Evolutionary conservation across 1,140 invertebrate species (phyloP).

Genomic region (Drosophila sp.): DNA sequence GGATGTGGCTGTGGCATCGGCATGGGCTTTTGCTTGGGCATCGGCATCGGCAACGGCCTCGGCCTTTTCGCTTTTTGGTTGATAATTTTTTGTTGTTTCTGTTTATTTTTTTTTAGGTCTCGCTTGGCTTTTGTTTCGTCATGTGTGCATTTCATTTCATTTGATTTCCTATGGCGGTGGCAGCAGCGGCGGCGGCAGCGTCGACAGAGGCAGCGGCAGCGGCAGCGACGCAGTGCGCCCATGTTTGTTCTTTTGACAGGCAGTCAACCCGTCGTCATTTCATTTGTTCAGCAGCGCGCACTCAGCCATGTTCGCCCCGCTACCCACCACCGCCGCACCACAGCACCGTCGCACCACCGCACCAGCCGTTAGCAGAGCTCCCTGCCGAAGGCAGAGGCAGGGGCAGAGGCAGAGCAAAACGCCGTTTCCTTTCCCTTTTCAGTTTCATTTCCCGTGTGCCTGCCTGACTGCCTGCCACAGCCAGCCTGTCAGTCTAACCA

Average conservation of each 20-base stretch:
- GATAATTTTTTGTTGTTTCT: conserved; percentile 69
- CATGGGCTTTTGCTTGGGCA: conserved; percentile 18
- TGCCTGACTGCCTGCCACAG: conserved; percentile 36
- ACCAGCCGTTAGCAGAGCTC: conserved; percentile 44
- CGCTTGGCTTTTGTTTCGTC: conserved; percentile 77
- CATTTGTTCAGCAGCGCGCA: conserved; percentile 84
- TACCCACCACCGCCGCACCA: conserved; percentile 43
- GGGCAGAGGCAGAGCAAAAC: conserved; percentile 60
- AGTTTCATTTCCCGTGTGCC: conserved; percentile 80
- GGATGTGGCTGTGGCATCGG: conserved; percentile 23
- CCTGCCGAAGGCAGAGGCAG: conserved; percentile 21
- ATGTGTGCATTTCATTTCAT: conserved; percentile 82
- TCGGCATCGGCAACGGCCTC: conserved; percentile 17
- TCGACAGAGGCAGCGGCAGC: conserved; percentile 26
- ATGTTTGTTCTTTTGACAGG: conserved; percentile 85
- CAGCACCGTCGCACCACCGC: conserved; percentile 26
- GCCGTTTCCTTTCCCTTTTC: conserved; percentile 83
- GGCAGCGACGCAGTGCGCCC: conserved; percentile 74
- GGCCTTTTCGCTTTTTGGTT: conserved; percentile 70
- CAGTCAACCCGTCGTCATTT: conserved; percentile 85
- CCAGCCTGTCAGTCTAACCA: conserved; percentile 73
- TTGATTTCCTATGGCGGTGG: conserved; percentile 80
- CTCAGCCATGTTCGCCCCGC: conserved; percentile 74
- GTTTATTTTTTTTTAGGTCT: conserved; percentile 63
- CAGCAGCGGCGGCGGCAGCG: conserved; percentile 47